These are phyloP conservation scores for Chironomus tepperi DNA, from an alignment of 1,140 invertebrate species.

Conservation along the genomic window DNA sequence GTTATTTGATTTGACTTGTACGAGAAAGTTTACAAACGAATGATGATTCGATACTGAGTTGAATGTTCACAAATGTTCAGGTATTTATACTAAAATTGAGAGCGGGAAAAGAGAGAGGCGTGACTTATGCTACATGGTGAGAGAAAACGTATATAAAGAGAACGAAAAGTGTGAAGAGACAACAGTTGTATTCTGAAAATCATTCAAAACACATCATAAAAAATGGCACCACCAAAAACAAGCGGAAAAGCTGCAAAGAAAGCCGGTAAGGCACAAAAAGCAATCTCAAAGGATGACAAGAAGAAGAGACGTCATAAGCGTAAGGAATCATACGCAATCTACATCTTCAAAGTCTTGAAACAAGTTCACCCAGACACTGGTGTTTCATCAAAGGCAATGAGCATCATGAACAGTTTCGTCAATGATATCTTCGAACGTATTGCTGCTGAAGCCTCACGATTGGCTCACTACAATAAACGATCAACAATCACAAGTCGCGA, in stretches of 20 bases:
- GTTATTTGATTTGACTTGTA: background rate
- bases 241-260: conserved; percentile 45
- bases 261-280: conserved; percentile 47
- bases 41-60: background rate
- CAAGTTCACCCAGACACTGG: conserved; percentile 61
- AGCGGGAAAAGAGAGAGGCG: background rate
- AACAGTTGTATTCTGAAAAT: background rate
- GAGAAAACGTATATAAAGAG: background rate
- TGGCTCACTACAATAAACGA: conserved; percentile 63
- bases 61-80: background rate
- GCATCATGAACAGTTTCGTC: conserved; percentile 55
- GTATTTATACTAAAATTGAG: background rate
- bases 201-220: background rate
- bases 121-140: background rate
- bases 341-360: conserved; percentile 62
- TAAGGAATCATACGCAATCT: conserved; percentile 60
- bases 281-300: conserved; percentile 45
- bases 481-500: conserved; percentile 49
- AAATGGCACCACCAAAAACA: conserved; percentile 40
- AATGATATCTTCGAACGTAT: conserved; percentile 61
- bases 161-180: background rate
- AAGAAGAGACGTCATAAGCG: conserved; percentile 47
- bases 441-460: conserved; percentile 56
- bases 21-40: background rate
- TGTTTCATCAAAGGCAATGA: conserved; percentile 53